Percentiles rank a stretch among this genome's conserved stretches.
phyloP scores from a whole-genome alignment of 1,140 invertebrate genomes.

The Aphelenchoides fujianensis region DNA sequence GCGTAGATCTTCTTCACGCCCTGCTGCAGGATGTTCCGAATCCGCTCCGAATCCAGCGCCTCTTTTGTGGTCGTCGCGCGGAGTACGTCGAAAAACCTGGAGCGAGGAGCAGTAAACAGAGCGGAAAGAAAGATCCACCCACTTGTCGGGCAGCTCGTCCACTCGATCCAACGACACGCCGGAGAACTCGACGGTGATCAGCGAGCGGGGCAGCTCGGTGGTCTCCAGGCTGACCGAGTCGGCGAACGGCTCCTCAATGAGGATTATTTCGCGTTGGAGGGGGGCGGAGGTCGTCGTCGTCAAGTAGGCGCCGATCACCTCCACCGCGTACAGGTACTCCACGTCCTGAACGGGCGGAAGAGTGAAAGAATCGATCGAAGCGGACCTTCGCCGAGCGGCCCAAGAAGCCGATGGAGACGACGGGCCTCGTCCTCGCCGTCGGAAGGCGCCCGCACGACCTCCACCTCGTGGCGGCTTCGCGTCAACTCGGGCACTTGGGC shows the following conservation, averaged over 20 bases:
- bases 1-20: slow-evolving; percentile 69
- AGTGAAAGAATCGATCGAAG: slow-evolving; percentile 16
- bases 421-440: slow-evolving; percentile 81
- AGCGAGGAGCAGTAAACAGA: too few relatives aligned
- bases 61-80: slow-evolving; percentile 33
- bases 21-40: slow-evolving; percentile 72
- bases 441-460: slow-evolving; percentile 71
- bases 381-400: slow-evolving; percentile 69
- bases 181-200: slow-evolving; percentile 73
- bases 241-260: slow-evolving; percentile 76
- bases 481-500: slow-evolving; percentile 70
- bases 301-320: slow-evolving; percentile 77
- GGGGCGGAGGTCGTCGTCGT: slow-evolving; percentile 79
- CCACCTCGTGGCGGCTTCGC: slow-evolving; percentile 64
- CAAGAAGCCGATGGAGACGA: slow-evolving; percentile 76
- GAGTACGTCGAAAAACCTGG: slow-evolving; percentile 3
- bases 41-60: slow-evolving; percentile 74
- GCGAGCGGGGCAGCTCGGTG: slow-evolving; percentile 47
- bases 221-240: slow-evolving; percentile 69
- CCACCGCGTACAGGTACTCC: slow-evolving; percentile 68
- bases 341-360: slow-evolving; percentile 41
- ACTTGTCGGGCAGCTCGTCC: slow-evolving; percentile 68
- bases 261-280: slow-evolving; percentile 78
- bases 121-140: too few relatives aligned
- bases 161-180: slow-evolving; percentile 75